phyloP scores from a whole-genome alignment of 2,888 invertebrate genomes.

The Lasioglossum pauxillum region DNA sequence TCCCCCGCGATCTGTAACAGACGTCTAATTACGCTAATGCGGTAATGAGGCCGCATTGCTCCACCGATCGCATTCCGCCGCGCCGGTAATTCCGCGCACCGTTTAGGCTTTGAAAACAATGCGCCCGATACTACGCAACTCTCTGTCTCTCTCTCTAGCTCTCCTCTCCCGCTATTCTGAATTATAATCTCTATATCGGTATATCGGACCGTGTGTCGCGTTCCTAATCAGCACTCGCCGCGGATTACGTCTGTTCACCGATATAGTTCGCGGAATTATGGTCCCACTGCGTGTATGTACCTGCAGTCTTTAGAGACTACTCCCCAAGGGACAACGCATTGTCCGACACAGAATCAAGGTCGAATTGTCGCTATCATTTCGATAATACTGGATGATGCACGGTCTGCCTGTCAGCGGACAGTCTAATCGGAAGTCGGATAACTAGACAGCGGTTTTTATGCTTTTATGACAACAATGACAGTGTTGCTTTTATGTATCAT shows the following conservation, averaged over 20 bases:
- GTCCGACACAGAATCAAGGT: not conserved
- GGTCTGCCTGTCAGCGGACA: not conserved
- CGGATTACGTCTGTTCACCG: conserved; percentile 24
- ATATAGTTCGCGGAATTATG: conserved; percentile 36
- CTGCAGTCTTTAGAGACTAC: not conserved
- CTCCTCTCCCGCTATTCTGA: conserved; percentile 14
- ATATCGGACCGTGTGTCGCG: conserved; percentile 19
- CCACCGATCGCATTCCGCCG: conserved; percentile 60
- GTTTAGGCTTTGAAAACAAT: conserved; percentile 64
- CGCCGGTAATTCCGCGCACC: conserved; percentile 61
- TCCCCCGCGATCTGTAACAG: conserved; percentile 63
- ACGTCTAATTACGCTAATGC: conserved; percentile 71
- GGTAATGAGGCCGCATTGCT: conserved; percentile 63
- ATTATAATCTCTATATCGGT: conserved; percentile 48
- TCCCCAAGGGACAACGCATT: not conserved
- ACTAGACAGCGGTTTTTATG: too few relatives aligned
- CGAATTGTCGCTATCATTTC: not conserved
- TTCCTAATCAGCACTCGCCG: conserved; percentile 31
- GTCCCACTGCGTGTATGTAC: not conserved
- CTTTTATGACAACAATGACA: too few relatives aligned
- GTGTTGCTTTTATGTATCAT: too few relatives aligned
- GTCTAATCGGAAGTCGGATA: not conserved
- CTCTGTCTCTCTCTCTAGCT: not conserved
- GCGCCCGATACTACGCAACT: conserved; percentile 14
- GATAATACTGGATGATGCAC: not conserved